Evolutionary conservation across 2,797 vertebrate genomes (phyloP), one percentile per base, ranked within the genome.

Genomic region (Sebastes taczanowskii): DNA sequence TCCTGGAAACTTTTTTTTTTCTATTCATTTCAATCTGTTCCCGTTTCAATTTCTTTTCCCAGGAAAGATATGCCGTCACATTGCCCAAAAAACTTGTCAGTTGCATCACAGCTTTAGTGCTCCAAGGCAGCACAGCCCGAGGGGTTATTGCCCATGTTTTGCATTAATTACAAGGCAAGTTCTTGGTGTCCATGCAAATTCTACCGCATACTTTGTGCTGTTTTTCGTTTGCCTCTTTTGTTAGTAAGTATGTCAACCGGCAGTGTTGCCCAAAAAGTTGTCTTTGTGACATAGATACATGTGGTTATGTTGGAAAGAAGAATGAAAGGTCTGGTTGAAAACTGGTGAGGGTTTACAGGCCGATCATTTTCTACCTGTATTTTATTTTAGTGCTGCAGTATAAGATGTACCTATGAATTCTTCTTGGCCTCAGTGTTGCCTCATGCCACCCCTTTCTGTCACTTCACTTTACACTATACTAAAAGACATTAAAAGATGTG

Each of bases 81-180:
- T 93, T 93, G 80, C 91, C 80, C 63, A 27, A 81, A 91, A 92
- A 81, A 67, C 73, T 58, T 87, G 81, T 84, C 86, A 88, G 89
- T 92, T 92, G 89, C 92, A 92, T 93, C 91, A 93, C 86, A 91
- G 83, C 67, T 78, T 87, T 32, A 58, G 79, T 68, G 84, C 92
- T 92, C 72, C 29, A 64, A 90, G 91, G 90, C 91, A 88, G 82
- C 5, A 11, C 71, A 81, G 86, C 91, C 87, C 4, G 35, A 58
- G 74, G 90, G 86, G 81, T 78, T 84, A 88, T 88, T 91, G 77
- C 83, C 86, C 82, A 61, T 82, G 84, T 88, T 82, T 88, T 92
- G 86, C 87, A 89, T 88, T 92, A 86, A 91, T 92, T 91, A 90
- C 75, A 86, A 83, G 86, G 83, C 82, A 87, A 65, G 72, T 88